Evolutionary conservation across 2,888 invertebrate species (phyloP), one percentile per base, ranked within the genome.

Genomic region (Drosophila maculinotata): DNA sequence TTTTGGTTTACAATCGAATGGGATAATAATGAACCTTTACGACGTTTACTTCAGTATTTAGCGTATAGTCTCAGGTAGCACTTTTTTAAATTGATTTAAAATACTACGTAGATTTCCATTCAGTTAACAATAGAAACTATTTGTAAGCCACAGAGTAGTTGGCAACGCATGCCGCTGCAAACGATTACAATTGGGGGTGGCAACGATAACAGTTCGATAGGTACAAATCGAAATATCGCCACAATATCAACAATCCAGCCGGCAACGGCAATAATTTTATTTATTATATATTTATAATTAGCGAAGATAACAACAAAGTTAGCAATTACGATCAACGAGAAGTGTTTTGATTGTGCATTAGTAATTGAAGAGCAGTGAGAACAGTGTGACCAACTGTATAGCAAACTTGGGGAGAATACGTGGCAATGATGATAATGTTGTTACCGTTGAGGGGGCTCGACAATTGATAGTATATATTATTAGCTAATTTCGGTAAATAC

Each of bases 341-440:
- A n/a, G n/a, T 23, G 17, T 4, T 6, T 5, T 8, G 51, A 25
- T 42, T 57, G 41, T 15, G 20, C 36, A 33, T 28, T 36, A 36
- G 3, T 26, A 52, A 15, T 39, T 36, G 2, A 39, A 14, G 15
- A 6, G 4, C 17, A 53, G 30, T 39, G 39, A 48, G 4, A 15
- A 17, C 41, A n/a, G 15, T 31, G 17, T n/a, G 20, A 20, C 20
- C 20, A 20, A 31, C 31, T 12, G 20, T 2, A 4, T 2, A 2
- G 14, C 9, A n/a, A 26, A 30, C 30, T 54, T 49, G 26, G 48
- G 56, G 31, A 47, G 30, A 41, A 58, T 74, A 74, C 74, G 74
- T 74, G 74, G 74, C 74, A 76, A 33, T 62, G 47, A 44, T 9
- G 35, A 69, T 44, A 41, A 59, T 59, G 69, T 31, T 52, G 49